Evolutionary conservation across 2,113 vertebrate species (phyloP).

Genomic region (Silurus meridionalis): DNA sequence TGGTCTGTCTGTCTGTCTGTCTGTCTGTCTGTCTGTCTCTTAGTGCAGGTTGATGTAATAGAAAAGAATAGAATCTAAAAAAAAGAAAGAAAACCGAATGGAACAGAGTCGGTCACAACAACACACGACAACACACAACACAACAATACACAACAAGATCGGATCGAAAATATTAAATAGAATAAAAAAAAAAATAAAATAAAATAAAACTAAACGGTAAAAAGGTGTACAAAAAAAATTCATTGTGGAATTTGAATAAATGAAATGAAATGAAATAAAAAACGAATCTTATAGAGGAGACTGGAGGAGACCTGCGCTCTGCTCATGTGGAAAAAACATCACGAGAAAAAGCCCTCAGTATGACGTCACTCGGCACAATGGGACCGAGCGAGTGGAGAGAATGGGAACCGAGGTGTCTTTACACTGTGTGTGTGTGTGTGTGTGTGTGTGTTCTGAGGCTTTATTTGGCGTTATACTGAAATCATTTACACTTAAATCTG

Average conservation of each 20-base stretch:
- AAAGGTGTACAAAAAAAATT: too few species aligned
- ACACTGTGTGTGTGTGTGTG: slow-evolving; percentile 11
- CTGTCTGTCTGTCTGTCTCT: not conserved
- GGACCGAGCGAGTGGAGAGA: not conserved
- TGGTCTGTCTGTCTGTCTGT: too few species aligned
- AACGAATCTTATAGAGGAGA: too few species aligned
- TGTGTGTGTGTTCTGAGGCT: slow-evolving; percentile 9
- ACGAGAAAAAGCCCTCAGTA: slow-evolving; percentile 1
- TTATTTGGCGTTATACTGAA: slow-evolving; percentile 15
- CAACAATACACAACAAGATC: not conserved
- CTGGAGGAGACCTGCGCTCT: not conserved
- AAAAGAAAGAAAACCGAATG: not conserved
- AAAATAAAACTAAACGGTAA: not conserved
- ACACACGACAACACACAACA: not conserved
- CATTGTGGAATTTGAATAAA: too few species aligned
- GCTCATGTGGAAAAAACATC: not conserved
- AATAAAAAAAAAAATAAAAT: not conserved
- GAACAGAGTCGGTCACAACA: not conserved
- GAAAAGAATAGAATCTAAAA: not conserved
- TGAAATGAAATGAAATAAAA: not conserved
- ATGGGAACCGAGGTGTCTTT: not conserved
- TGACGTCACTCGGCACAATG: slow-evolving; percentile 11
- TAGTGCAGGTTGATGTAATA: not conserved
- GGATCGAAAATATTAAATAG: not conserved
- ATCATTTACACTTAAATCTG: not conserved